These are phyloP conservation scores for Polypedilum vanderplanki DNA, from an alignment of 1,140 invertebrate genomes.

Conservation along the genomic window DNA sequence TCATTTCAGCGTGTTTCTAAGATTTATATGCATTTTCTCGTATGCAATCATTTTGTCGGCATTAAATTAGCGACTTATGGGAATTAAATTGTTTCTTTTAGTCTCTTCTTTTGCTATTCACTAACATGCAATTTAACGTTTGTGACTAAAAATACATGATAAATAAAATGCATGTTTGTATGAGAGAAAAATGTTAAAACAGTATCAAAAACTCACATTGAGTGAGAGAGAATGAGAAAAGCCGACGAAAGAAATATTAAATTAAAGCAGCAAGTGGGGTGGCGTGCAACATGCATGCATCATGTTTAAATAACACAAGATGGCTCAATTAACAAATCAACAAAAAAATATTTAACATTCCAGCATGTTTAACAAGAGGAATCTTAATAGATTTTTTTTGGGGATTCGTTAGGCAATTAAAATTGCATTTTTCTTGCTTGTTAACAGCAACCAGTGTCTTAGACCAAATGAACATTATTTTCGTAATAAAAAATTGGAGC, in stretches of 20 bases:
- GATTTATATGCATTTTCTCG: not conserved
- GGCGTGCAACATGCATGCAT: not conserved
- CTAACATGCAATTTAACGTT: not conserved
- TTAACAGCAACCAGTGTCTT: not conserved
- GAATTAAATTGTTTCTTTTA: slow-evolving; percentile 14
- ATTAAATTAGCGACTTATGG: slow-evolving; percentile 11
- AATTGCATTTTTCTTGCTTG: not conserved
- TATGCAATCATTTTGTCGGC: not conserved
- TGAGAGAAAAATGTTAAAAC: not conserved
- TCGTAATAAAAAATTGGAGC: slow-evolving; percentile 3
- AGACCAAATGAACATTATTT: not conserved
- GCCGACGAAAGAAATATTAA: not conserved
- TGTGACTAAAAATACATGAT: not conserved
- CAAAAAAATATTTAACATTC: slow-evolving; percentile 1
- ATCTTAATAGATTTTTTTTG: slow-evolving; percentile 7
- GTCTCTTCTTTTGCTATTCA: not conserved
- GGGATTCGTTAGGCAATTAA: not conserved
- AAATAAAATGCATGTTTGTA: not conserved
- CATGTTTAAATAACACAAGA: not conserved
- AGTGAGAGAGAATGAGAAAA: not conserved
- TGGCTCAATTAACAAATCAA: slow-evolving; percentile 12
- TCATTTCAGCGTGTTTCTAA: not conserved
- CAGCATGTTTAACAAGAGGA: not conserved
- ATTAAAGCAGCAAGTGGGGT: slow-evolving; percentile 5
- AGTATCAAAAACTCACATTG: not conserved